A percentile compares a stretch with the other conserved stretches of the same genome.
These are phyloP conservation scores for honey bee (Apis mellifera) DNA, from an alignment of 1,140 invertebrate species.

Conservation along the genomic window DNA sequence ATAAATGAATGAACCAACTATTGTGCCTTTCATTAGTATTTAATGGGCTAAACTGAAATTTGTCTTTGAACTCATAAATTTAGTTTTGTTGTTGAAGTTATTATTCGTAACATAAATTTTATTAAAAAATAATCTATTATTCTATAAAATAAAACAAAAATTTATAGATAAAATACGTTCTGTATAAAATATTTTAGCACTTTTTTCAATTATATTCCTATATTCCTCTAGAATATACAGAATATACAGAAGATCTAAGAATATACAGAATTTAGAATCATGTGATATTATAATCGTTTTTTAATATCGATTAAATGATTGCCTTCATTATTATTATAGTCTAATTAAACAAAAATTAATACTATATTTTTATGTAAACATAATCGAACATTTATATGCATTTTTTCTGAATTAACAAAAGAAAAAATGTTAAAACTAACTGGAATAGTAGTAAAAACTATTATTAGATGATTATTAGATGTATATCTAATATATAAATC, in stretches of 20 bases:
- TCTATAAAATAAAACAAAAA: not conserved
- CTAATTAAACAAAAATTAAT: constrained; percentile 33
- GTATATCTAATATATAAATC: constrained; percentile 26
- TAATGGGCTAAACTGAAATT: not conserved
- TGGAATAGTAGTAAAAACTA: constrained; percentile 33
- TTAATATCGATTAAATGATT: constrained; percentile 7
- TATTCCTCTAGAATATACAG: not conserved
- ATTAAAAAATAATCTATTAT: not conserved
- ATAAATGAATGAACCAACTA: not conserved
- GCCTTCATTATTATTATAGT: constrained; percentile 7
- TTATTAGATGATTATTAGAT: constrained; percentile 20
- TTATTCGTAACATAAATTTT: constrained; percentile 4
- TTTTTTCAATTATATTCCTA: constrained; percentile 1
- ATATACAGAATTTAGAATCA: not conserved
- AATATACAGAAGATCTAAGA: no score
- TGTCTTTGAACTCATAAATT: not conserved
- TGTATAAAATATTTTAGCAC: not conserved
- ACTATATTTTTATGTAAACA: constrained; percentile 41
- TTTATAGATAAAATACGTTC: not conserved
- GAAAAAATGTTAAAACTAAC: constrained; percentile 21
- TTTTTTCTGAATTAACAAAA: not conserved
- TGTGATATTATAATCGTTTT: not conserved
- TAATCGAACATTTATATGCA: constrained; percentile 23
- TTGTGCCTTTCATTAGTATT: not conserved
- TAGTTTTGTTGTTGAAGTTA: constrained; percentile 12